Evolutionary conservation across 2,797 vertebrate genomes (phyloP).

Genomic region (Podargus strigoides): DNA sequence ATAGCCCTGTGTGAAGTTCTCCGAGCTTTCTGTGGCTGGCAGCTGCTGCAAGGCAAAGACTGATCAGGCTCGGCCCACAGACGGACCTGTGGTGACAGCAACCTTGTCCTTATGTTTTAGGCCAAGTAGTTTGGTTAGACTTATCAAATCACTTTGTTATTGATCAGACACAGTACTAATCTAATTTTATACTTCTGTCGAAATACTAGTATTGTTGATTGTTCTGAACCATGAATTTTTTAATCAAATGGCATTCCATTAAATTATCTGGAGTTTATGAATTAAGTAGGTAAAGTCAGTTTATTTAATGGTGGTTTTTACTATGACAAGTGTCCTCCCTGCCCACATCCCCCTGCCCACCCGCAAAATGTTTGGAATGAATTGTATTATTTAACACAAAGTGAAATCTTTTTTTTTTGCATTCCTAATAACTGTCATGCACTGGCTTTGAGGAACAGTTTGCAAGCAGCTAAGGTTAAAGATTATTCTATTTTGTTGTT

Average conservation of each 20-base stretch:
- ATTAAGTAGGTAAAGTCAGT: neutral
- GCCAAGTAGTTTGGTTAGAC: neutral
- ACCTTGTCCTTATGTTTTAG: neutral
- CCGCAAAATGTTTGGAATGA: neutral
- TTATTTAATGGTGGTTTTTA: neutral
- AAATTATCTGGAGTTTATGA: neutral
- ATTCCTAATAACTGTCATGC: neutral
- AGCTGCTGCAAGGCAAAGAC: neutral
- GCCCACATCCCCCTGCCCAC: too few relatives aligned
- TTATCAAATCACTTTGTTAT: neutral
- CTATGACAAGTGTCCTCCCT: fast-evolving
- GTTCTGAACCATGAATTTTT: neutral
- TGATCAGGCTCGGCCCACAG: neutral
- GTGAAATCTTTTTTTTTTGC: neutral
- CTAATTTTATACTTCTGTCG: neutral
- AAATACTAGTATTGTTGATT: neutral
- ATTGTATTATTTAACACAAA: neutral
- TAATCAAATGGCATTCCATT: neutral
- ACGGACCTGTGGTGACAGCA: fast-evolving
- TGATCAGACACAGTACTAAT: neutral
- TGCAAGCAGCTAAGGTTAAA: neutral
- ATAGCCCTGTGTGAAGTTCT: neutral
- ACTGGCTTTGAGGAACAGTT: neutral
- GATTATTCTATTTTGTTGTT: neutral
- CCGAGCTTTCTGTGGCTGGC: neutral